Evolutionary conservation across 2,113 vertebrate species (phyloP).

Genomic region (Muscicapa adusta): DNA sequence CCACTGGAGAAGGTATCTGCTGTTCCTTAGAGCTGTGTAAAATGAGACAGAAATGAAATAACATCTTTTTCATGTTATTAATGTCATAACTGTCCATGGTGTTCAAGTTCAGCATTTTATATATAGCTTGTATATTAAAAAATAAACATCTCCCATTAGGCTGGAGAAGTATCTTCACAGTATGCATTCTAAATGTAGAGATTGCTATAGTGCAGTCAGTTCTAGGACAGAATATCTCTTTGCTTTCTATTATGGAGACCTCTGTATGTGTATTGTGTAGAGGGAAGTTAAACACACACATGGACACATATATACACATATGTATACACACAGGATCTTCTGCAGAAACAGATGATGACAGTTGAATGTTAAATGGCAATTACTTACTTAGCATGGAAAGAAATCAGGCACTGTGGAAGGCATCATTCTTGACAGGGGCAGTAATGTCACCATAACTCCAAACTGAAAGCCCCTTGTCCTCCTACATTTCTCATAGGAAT

Average conservation of each 20-base stretch:
- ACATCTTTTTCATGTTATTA: background rate
- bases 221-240: background rate
- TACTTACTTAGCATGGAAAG: background rate
- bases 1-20: background rate
- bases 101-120: background rate
- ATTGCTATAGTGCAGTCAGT: background rate
- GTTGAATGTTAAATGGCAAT: background rate
- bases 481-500: background rate
- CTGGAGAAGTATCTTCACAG: background rate
- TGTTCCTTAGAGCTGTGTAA: background rate
- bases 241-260: background rate
- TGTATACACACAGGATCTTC: background rate
- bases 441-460: background rate
- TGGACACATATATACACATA: too few relatives aligned
- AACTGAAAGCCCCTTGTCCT: background rate
- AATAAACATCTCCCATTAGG: background rate
- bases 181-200: background rate
- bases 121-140: constrained; percentile 1
- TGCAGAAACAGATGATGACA: background rate
- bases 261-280: background rate
- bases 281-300: background rate
- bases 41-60: background rate
- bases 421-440: background rate
- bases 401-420: background rate
- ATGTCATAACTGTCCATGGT: background rate